phyloP scores from a whole-genome alignment of 2,113 vertebrate genomes.

The Junco hyemalis region DNA sequence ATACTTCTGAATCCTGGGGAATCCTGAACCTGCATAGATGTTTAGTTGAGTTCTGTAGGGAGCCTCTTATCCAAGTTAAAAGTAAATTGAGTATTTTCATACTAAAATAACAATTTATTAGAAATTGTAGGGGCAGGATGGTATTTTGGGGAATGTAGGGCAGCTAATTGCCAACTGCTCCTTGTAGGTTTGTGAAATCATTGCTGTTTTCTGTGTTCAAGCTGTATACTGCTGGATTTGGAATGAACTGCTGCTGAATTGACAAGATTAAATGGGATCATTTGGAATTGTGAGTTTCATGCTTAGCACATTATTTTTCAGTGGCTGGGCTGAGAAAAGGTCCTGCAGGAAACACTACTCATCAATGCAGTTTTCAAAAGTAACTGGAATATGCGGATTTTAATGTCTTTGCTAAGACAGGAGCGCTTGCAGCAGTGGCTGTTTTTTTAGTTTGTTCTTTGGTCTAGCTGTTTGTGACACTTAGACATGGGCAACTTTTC shows the following conservation, averaged over 20 bases:
- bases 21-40: not conserved
- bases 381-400: not conserved
- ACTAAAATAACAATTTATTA: not conserved
- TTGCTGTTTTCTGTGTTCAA: not conserved
- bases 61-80: not conserved
- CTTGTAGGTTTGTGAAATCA: not conserved
- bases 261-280: conserved; percentile 33
- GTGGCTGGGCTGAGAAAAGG: not conserved
- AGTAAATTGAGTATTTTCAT: not conserved
- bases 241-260: conserved; percentile 39
- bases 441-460: not conserved
- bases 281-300: conserved; percentile 33
- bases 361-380: not conserved
- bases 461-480: not conserved
- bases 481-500: not conserved
- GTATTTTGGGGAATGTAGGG: not conserved
- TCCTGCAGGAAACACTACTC: not conserved
- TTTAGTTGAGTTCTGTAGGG: not conserved
- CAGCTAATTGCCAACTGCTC: not conserved
- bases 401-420: not conserved
- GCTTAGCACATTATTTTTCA: not conserved
- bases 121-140: not conserved
- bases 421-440: not conserved
- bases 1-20: not conserved
- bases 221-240: not conserved